Percentiles rank a stretch among this genome's conserved stretches.
Evolutionary conservation across 2,888 invertebrate species (phyloP).

Genomic region (Microctonus aethiopoides): DNA sequence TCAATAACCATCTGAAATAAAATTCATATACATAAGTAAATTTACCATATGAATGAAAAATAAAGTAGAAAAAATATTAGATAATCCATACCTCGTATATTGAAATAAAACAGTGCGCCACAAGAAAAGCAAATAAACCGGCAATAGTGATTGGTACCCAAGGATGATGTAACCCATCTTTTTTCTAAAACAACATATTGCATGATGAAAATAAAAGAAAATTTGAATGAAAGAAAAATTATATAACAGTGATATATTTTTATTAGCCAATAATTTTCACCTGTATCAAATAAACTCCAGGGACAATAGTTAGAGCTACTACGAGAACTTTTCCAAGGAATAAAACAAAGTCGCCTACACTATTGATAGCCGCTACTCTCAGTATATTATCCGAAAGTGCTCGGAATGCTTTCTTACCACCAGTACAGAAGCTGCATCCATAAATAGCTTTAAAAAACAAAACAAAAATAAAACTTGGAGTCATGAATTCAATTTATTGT

Average conservation of each 20-base stretch:
- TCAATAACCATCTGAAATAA: slow-evolving; percentile 74
- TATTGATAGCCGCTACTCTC: slow-evolving; percentile 77
- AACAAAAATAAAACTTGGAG: neutral
- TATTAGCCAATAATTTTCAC: slow-evolving; percentile 57
- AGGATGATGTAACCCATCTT: slow-evolving; percentile 71
- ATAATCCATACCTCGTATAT: slow-evolving; percentile 75
- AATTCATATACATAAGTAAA: neutral
- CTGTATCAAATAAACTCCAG: slow-evolving; percentile 73
- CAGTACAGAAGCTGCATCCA: slow-evolving; percentile 74
- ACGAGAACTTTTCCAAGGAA: slow-evolving; percentile 77
- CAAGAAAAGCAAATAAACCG: slow-evolving; percentile 76
- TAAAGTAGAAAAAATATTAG: neutral
- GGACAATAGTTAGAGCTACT: slow-evolving; percentile 72
- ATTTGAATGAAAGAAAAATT: slow-evolving; percentile 19
- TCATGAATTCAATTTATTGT: neutral
- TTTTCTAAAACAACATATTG: slow-evolving; percentile 56
- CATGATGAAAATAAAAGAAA: slow-evolving; percentile 8
- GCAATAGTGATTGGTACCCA: slow-evolving; percentile 75
- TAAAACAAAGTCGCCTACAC: slow-evolving; percentile 79
- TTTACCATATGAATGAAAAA: neutral
- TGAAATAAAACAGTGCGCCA: slow-evolving; percentile 79
- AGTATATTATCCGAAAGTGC: slow-evolving; percentile 74
- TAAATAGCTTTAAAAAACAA: slow-evolving; percentile 71
- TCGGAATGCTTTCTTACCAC: slow-evolving; percentile 73
- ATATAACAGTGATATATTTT: neutral